Percentiles rank a stretch among this genome's conserved stretches.
Conservation (phyloP, 2,888 invertebrate species). For the Nemapogon koenigi region DNA sequence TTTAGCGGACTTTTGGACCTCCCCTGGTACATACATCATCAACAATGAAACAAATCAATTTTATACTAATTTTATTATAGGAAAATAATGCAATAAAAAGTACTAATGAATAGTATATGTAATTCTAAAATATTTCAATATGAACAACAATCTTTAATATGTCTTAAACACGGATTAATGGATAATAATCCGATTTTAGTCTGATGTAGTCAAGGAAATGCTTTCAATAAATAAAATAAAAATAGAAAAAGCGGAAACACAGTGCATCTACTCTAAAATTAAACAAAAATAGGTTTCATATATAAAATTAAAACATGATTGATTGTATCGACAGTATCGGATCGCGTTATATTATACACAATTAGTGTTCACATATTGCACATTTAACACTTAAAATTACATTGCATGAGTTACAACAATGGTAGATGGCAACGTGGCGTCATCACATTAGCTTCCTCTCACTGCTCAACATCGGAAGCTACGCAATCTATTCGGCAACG, state of each 20-base stretch:
- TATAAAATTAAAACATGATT: neutral
- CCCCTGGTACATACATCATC: no score
- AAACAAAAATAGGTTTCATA: neutral
- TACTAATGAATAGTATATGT: constrained; percentile 43
- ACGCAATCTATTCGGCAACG: no score
- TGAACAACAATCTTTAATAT: constrained; percentile 32
- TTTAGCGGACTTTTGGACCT: no score
- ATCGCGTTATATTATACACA: constrained; percentile 36
- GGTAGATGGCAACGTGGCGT: constrained; percentile 36
- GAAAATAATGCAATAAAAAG: constrained; percentile 60
- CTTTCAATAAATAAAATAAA: constrained; percentile 46
- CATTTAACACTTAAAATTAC: constrained; percentile 57
- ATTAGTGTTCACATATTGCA: constrained; percentile 47
- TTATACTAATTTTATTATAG: constrained; percentile 42
- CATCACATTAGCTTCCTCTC: no score
- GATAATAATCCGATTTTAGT: no score
- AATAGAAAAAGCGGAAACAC: neutral
- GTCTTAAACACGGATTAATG: constrained; percentile 22
- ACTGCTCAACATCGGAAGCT: no score
- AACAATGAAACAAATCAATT: neutral
- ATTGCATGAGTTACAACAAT: constrained; percentile 41
- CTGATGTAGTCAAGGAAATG: no score
- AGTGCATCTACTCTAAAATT: constrained; percentile 1
- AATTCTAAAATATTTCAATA: constrained; percentile 50
- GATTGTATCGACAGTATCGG: neutral